These are phyloP conservation scores for Eupithecia tripunctaria DNA, from an alignment of 2,888 invertebrate genomes.

Conservation along the genomic window DNA sequence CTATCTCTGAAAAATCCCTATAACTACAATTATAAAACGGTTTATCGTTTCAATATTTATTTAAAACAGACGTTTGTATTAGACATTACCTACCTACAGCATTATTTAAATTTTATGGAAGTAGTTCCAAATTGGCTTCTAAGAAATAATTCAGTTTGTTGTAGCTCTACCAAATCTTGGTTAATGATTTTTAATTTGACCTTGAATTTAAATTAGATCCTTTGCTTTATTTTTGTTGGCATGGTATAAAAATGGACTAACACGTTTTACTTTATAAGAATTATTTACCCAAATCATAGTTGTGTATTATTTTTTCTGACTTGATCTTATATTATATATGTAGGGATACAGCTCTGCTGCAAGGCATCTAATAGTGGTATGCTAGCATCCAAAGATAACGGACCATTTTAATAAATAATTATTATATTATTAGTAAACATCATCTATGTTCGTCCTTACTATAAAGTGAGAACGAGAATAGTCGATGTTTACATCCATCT, in stretches of 20 bases:
- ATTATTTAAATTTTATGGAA: constrained; percentile 48
- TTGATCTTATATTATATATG: neutral
- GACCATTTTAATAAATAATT: neutral
- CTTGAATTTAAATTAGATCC: constrained; percentile 47
- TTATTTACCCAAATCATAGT: neutral
- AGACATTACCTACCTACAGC: constrained; percentile 30
- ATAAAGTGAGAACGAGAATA: neutral
- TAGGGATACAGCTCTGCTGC: neutral
- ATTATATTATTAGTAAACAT: too few relatives aligned
- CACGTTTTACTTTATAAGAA: constrained; percentile 9
- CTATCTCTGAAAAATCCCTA: constrained; percentile 1
- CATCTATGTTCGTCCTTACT: too few relatives aligned
- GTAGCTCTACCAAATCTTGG: constrained; percentile 46
- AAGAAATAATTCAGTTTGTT: constrained; percentile 42
- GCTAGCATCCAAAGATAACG: neutral
- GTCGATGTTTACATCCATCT: neutral
- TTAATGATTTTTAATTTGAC: constrained; percentile 46
- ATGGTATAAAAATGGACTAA: constrained; percentile 17
- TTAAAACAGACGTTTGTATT: constrained; percentile 31
- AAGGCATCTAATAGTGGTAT: neutral
- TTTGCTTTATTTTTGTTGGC: constrained; percentile 43
- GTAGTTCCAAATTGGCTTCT: constrained; percentile 45
- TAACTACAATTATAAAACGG: neutral
- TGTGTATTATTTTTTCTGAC: neutral
- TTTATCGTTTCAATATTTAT: constrained; percentile 22